Conservation (phyloP, 2,888 invertebrate genomes). For the Branchellion lobata region DNA sequence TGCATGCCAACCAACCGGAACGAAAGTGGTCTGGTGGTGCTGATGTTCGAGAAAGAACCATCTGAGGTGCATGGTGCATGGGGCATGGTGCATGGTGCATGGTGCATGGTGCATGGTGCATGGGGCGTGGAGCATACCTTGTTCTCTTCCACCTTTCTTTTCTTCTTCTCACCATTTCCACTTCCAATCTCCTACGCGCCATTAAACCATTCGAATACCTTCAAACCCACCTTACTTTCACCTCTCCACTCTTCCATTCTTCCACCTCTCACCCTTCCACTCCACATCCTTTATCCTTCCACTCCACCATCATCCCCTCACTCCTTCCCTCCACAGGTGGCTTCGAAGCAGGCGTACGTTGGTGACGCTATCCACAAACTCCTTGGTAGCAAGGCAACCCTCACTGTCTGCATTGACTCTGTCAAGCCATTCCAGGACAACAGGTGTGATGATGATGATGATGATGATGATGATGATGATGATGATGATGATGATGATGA, state of each 20-base stretch:
- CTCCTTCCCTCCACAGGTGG: conserved; percentile 63
- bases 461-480: conserved; percentile 28
- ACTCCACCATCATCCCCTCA: no score
- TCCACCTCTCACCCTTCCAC: no score
- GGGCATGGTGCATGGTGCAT: no score
- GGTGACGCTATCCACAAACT: conserved; percentile 58
- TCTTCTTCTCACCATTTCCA: no score
- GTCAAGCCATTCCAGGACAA: conserved; percentile 50
- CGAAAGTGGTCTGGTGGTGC: conserved; percentile 83
- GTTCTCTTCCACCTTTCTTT: no score
- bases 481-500: conserved; percentile 38
- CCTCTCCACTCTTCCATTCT: no score
- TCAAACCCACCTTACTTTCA: no score
- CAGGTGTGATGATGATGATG: conserved; percentile 45
- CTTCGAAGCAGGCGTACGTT: conserved; percentile 45
- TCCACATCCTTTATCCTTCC: no score
- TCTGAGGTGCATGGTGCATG: conserved; percentile 68
- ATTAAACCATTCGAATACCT: no score
- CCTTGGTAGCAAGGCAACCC: conserved; percentile 80
- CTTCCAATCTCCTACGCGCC: no score
- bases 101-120: no score
- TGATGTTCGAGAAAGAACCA: conserved; percentile 79
- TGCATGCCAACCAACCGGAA: conserved; percentile 81
- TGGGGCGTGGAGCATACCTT: no score
- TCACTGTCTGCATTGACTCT: conserved; percentile 60